Conservation (phyloP, 2,888 invertebrate genomes). For the Sepiola atlantica region DNA sequence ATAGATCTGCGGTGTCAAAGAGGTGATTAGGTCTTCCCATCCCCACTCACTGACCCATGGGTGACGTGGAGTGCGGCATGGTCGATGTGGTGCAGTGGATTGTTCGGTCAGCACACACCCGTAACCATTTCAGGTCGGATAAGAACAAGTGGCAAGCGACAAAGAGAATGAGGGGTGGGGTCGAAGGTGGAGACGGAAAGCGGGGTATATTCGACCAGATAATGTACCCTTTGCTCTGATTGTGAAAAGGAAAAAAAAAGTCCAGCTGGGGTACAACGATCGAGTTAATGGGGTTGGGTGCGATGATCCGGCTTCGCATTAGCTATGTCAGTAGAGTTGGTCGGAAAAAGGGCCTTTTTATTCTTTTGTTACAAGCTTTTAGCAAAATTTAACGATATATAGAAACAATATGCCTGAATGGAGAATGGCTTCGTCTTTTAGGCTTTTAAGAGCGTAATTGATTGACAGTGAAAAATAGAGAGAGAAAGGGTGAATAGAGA, state of each 20-base stretch:
- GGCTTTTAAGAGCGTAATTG: not conserved
- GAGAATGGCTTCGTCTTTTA: not conserved
- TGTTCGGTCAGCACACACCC: not conserved
- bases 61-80: not conserved
- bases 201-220: not conserved
- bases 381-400: not conserved
- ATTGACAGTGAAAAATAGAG: not conserved
- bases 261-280: not conserved
- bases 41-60: not conserved
- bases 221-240: not conserved
- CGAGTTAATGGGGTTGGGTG: not conserved
- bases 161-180: not conserved
- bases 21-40: not conserved
- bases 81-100: not conserved
- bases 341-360: not conserved
- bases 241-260: not conserved
- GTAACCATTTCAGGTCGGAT: slow-evolving; percentile 4
- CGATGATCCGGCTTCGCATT: not conserved
- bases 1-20: not conserved
- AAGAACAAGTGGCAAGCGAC: not conserved
- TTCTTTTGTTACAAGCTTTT: slow-evolving; percentile 19
- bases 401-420: not conserved
- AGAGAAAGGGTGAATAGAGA: not conserved
- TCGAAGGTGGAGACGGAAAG: not conserved
- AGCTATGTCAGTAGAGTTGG: not conserved